Evolutionary conservation across 2,888 invertebrate species (phyloP).

Genomic region (Torymus aiolomorphi): DNA sequence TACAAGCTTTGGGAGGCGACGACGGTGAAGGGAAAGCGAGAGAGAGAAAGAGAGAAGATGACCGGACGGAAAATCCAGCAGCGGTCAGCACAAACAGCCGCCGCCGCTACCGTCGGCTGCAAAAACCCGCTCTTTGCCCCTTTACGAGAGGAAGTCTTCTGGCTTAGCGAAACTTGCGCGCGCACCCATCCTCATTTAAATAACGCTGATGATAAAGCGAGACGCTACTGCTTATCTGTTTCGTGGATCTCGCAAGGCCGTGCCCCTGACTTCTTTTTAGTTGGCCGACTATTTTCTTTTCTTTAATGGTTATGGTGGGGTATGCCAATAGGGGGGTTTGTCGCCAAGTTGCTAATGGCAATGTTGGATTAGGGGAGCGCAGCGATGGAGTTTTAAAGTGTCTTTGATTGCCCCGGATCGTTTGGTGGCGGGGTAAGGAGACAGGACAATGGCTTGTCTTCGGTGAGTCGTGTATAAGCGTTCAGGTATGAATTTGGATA

Average conservation of each 20-base stretch:
- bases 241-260: conserved; percentile 39
- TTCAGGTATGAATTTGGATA: too few relatives aligned
- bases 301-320: conserved; percentile 22
- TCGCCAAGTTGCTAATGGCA: conserved; percentile 41
- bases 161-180: conserved; percentile 27
- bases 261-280: not conserved
- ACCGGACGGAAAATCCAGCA: conserved; percentile 71
- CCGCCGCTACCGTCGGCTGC: conserved; percentile 62
- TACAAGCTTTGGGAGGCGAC: conserved; percentile 73
- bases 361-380: not conserved
- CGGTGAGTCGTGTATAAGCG: too few relatives aligned
- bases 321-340: not conserved
- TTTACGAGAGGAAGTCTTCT: conserved; percentile 27
- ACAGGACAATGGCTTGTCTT: too few relatives aligned
- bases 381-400: too few relatives aligned
- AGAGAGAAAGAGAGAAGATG: conserved; percentile 59
- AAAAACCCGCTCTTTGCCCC: conserved; percentile 37
- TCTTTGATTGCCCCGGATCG: too few relatives aligned
- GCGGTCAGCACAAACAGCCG: conserved; percentile 72
- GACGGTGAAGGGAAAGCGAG: conserved; percentile 36
- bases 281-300: not conserved
- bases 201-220: conserved; percentile 72
- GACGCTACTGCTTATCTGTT: conserved; percentile 60
- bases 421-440: too few relatives aligned
- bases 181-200: conserved; percentile 70